phyloP scores from a whole-genome alignment of 2,888 invertebrate genomes.

The Tachina fera region DNA sequence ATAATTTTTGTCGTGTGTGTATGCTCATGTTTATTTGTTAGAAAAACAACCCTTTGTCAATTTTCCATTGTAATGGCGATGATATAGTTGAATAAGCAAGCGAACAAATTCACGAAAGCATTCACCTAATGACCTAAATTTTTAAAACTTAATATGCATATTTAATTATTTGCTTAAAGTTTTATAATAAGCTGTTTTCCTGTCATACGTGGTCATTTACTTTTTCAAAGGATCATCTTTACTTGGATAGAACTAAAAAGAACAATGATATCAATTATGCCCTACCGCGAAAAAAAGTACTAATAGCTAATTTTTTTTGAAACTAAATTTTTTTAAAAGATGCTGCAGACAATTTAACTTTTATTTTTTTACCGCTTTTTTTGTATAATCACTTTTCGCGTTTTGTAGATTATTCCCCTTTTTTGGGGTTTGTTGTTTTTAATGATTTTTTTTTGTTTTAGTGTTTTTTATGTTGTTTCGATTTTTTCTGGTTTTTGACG shows the following conservation, averaged over 20 bases:
- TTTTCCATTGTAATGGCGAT: slow-evolving; percentile 10
- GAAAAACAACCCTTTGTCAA: slow-evolving; percentile 23
- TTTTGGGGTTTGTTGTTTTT: too few relatives aligned
- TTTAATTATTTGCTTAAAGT: slow-evolving; percentile 35
- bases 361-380: too few relatives aligned
- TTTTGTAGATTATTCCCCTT: too few relatives aligned
- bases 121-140: slow-evolving; percentile 59
- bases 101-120: slow-evolving; percentile 40
- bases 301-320: neutral
- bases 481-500: too few relatives aligned
- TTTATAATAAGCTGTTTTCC: neutral
- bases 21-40: neutral
- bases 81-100: slow-evolving; percentile 26
- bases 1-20: neutral
- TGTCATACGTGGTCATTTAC: neutral
- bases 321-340: neutral
- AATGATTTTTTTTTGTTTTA: too few relatives aligned
- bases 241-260: neutral
- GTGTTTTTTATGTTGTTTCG: too few relatives aligned
- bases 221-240: neutral
- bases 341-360: too few relatives aligned
- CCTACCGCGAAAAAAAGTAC: too few relatives aligned
- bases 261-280: too few relatives aligned
- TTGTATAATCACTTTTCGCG: too few relatives aligned
- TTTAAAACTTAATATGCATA: slow-evolving; percentile 31